A percentile compares a stretch with the other conserved stretches of the same genome.
Evolutionary conservation across 1,140 invertebrate species (phyloP).

Genomic region (Drosophila subpulchrella): DNA sequence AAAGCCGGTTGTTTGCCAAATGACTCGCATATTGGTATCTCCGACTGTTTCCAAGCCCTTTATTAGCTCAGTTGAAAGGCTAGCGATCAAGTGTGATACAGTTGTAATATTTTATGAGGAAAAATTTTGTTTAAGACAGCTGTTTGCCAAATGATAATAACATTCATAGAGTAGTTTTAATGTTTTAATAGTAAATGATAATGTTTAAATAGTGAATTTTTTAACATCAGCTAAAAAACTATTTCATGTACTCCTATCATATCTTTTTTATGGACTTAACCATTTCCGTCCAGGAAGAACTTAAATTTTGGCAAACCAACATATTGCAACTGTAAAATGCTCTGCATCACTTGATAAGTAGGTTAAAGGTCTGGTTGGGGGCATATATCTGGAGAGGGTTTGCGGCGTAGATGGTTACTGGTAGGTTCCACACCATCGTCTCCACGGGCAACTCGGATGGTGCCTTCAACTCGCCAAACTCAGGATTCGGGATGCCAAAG

Average conservation of each 20-base stretch:
- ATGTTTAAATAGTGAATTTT: too few relatives aligned
- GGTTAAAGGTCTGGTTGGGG: conserved; percentile 68
- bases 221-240: too few relatives aligned
- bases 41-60: background rate
- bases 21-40: background rate
- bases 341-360: conserved; percentile 66
- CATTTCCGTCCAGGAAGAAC: background rate
- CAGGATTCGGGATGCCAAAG: conserved; percentile 80
- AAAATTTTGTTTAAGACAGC: too few relatives aligned
- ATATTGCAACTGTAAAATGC: conserved; percentile 11
- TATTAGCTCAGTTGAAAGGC: background rate
- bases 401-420: conserved; percentile 96
- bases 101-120: too few relatives aligned
- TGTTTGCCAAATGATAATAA: too few relatives aligned
- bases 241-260: too few relatives aligned
- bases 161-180: too few relatives aligned
- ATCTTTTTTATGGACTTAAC: too few relatives aligned
- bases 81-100: too few relatives aligned
- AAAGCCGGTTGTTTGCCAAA: too few relatives aligned
- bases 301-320: background rate
- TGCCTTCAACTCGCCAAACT: conserved; percentile 90
- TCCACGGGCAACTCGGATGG: conserved; percentile 95
- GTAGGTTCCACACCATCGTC: conserved; percentile 99
- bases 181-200: background rate
- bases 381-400: conserved; percentile 90